Percentiles rank a stretch among this genome's conserved stretches.
Conservation (phyloP, 2,888 invertebrate genomes). For the Alloscopus bannaensis region DNA sequence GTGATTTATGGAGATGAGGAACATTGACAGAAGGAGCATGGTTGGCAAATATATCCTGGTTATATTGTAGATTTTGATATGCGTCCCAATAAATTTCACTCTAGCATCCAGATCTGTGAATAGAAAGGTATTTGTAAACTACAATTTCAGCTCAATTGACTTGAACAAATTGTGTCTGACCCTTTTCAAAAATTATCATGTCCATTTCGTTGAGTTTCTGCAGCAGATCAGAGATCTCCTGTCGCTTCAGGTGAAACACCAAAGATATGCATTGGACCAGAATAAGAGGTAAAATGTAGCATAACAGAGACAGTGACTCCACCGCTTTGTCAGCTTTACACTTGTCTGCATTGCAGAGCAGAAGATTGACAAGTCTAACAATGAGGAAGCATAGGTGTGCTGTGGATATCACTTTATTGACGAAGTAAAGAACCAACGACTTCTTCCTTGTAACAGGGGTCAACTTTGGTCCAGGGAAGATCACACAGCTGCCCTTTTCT, state of each 20-base stretch:
- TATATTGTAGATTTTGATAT: not conserved
- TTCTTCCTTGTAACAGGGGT: not conserved
- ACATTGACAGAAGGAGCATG: not conserved
- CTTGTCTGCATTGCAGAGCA: not conserved
- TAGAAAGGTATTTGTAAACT: not conserved
- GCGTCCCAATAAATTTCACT: not conserved
- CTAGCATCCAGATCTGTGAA: not conserved
- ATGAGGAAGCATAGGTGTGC: not conserved
- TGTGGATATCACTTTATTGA: not conserved
- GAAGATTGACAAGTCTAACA: not conserved
- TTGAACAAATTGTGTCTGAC: not conserved
- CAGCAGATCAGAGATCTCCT: not conserved
- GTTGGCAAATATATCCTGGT: conserved; percentile 2
- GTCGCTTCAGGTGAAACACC: not conserved
- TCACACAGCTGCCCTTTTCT: no score
- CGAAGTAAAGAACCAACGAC: not conserved
- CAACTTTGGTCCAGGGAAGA: not conserved
- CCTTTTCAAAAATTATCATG: not conserved
- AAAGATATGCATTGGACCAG: not conserved
- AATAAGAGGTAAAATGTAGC: not conserved
- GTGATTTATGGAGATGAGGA: conserved; percentile 18
- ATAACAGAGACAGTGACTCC: not conserved
- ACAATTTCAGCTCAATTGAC: not conserved
- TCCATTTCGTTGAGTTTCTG: not conserved
- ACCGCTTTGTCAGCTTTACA: not conserved